Evolutionary conservation across 2,113 vertebrate species (phyloP), one percentile per base, ranked within the genome.

Genomic region (Aplodontia rufa): DNA sequence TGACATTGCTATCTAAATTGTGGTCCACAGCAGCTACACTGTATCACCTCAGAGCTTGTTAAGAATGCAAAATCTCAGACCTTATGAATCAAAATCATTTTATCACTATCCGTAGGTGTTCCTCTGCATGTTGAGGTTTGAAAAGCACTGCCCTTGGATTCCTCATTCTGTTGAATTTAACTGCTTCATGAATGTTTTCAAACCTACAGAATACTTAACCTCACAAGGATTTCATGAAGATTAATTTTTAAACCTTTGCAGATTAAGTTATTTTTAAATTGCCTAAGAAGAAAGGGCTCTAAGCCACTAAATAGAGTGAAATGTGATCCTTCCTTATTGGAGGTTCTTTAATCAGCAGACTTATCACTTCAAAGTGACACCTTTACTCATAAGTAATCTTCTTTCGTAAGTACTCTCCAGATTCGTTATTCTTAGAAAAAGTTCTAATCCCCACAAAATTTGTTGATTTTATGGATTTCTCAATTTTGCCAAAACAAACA

Each of bases 221-320:
- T 93, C 68, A 87, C 37, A 87, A 79, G 26, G 35, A 93, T 89
- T 91, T 94, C 55, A 71, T 40, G 6, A 78, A 92, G 85, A 95
- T 91, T 94, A 91, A 89, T 71, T 91, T 94, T 90, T 79, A 96
- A 96, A 89, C 49, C 81, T 76, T 79, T 74, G 26, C 12, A 86
- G 78, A 89, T 81, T 81, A 93, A 83, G 76, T 87, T 92, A 87
- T 91, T 96, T 96, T 94, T 93, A 95, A 95, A 79, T 81, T 89
- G 47, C n/a, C 60, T 82, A 82, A 82, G 47, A 88, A 51, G 55
- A 86, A 79, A 94, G 42, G 45, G n/a, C 62, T 91, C 22, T 93
- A 85, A 97, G 22, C 3, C 86, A 90, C 51, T 78, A 83, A 68
- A 93, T 40, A 90, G 60, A 93, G 88, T 80, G 6, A 93, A 91